Conservation (phyloP, 2,888 invertebrate genomes). For the Temnothorax rugatulus region DNA sequence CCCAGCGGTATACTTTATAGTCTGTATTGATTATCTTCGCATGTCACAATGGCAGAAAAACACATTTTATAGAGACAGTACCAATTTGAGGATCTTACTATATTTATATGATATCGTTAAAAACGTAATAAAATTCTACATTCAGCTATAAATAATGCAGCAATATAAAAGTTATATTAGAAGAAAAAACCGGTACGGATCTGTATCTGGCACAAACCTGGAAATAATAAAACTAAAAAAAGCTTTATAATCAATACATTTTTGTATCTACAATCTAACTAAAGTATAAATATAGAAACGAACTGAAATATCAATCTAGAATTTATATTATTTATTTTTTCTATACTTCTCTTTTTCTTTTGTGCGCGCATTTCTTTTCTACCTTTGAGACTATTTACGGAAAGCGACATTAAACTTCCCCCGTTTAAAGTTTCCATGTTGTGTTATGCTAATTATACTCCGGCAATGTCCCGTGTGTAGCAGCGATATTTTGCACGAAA, state of each 20-base stretch:
- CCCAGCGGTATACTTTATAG: neutral
- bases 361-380: neutral
- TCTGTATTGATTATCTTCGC: slow-evolving; percentile 10
- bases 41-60: neutral
- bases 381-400: neutral
- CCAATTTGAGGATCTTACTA: neutral
- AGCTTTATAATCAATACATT: neutral
- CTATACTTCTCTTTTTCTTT: neutral
- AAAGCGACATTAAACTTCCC: neutral
- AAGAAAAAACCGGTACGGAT: neutral
- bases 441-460: slow-evolving; percentile 22
- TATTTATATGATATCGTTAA: slow-evolving; percentile 7
- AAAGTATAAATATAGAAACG: neutral
- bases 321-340: neutral
- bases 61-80: neutral
- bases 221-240: neutral
- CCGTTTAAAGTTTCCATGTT: slow-evolving; percentile 28
- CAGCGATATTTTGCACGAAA: slow-evolving; percentile 17
- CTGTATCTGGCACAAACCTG: neutral
- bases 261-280: neutral
- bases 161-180: neutral
- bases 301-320: neutral
- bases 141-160: neutral
- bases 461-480: neutral
- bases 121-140: neutral